These are phyloP conservation scores for Asarcornis scutulata DNA, from an alignment of 2,113 vertebrate species.

Conservation along the genomic window DNA sequence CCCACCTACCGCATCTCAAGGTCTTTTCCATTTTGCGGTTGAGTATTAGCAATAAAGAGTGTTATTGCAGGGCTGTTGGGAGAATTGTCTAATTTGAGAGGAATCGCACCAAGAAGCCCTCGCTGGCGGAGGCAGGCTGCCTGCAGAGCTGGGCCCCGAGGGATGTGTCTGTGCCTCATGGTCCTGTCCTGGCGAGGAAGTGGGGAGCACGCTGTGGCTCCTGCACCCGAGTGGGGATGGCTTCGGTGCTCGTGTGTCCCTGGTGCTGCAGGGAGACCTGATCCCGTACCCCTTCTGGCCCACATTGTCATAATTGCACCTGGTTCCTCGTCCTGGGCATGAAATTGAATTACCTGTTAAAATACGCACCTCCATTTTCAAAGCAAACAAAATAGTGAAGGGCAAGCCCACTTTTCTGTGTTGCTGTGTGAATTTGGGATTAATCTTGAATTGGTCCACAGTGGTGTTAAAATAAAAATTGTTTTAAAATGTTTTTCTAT, in stretches of 20 bases:
- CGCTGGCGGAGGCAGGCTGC: rapidly evolving
- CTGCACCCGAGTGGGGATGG: too few species aligned
- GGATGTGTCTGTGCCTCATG: too few species aligned
- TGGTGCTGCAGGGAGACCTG: neutral
- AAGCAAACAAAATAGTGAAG: neutral
- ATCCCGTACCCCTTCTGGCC: neutral
- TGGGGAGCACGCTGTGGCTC: rapidly evolving
- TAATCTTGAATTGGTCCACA: neutral
- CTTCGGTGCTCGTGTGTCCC: too few species aligned
- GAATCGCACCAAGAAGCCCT: neutral
- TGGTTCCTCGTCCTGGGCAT: rapidly evolving
- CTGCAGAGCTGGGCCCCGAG: rapidly evolving
- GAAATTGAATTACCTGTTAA: neutral
- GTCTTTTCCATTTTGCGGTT: neutral
- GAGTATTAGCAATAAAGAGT: slow-evolving; percentile 21
- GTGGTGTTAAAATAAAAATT: neutral
- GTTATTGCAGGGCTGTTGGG: neutral
- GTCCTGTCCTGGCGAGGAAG: rapidly evolving
- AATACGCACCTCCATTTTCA: rapidly evolving
- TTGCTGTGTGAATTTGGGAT: neutral
- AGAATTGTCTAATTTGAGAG: neutral
- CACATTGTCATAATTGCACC: rapidly evolving
- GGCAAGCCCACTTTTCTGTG: neutral
- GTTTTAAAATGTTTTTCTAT: neutral
- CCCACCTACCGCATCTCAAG: neutral